Conservation (phyloP, 1,140 invertebrate genomes). For the Helicorthomorpha holstii region DNA sequence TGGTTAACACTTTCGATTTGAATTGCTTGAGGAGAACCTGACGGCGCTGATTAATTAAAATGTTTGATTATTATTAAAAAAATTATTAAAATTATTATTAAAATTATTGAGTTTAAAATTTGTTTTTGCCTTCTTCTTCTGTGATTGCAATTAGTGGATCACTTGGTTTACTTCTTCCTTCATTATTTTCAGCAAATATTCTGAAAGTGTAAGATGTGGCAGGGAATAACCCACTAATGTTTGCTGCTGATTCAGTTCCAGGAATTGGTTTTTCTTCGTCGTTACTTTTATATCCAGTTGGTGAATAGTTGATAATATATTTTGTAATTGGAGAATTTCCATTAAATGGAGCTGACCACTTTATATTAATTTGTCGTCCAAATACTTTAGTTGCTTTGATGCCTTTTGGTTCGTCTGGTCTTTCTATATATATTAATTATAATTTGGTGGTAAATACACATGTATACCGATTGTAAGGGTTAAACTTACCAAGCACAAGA, state of each 20-base stretch:
- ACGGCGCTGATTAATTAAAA: not conserved
- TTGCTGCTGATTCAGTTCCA: slow-evolving; percentile 57
- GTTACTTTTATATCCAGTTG: not conserved
- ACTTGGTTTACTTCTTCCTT: slow-evolving; percentile 77
- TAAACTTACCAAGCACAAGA: not conserved
- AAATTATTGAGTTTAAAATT: not conserved
- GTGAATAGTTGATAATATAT: slow-evolving; percentile 69
- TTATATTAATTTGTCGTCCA: not conserved
- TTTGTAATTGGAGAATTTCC: slow-evolving; percentile 85
- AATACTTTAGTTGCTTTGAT: not conserved
- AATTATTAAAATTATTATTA: not conserved
- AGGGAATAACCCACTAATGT: slow-evolving; percentile 71
- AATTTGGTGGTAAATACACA: no score
- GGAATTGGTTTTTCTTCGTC: not conserved
- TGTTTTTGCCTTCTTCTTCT: slow-evolving; percentile 58
- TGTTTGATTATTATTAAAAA: not conserved
- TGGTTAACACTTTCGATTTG: not conserved
- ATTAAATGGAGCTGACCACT: slow-evolving; percentile 80
- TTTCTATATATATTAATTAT: no score
- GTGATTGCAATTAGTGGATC: slow-evolving; percentile 84
- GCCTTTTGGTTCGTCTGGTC: not conserved
- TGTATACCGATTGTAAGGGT: no score
- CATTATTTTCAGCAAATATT: slow-evolving; percentile 85
- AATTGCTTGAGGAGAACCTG: not conserved
- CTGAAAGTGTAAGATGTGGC: slow-evolving; percentile 82